Evolutionary conservation across 2,113 vertebrate species (phyloP), one percentile per base, ranked within the genome.

Genomic region (Siniperca chuatsi): DNA sequence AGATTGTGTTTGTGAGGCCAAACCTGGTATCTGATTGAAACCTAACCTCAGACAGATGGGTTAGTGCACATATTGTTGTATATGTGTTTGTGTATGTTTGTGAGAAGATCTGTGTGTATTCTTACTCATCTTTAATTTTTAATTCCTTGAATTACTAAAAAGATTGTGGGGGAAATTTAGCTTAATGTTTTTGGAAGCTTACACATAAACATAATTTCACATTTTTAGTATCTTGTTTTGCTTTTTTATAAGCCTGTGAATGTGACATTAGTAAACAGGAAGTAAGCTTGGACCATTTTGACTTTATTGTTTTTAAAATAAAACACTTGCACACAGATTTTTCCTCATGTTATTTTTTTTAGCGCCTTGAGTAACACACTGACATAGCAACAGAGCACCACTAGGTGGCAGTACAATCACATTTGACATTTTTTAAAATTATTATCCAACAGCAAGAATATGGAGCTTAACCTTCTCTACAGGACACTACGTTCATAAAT

Each of bases 391-490:
- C 87, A 94, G 81, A 93, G 72, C 85, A 86, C 95, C 96, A 96
- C 95, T 94, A 97, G 93, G 94, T 96, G 96, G 95, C 95, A 96
- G 95, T 95, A 95, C 94, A 93, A 97, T 93, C 96, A 97, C 94
- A 96, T 95, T 93, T 95, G 92, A 96, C 69, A 40, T 92, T 89
- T 92, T 92, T 86, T 84, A 90, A 92, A 94, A 29, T 95, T 93
- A 92, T 93, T 93, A 93, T 92, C 95, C 90, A 95, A 96, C 95
- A 97, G 94, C 92, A 95, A 92, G 90, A 93, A 93, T 92, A 96
- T 86, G 94, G 91, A 96, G 96, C 94, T 97, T 96, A 96, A 96
- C 91, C 97, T 98, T 94, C 95, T 96, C 96, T 97, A 96, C 92
- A 91, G 94, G 93, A 95, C 92, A 94, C 95, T 95, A 96, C 92